Percentiles rank a stretch among this genome's conserved stretches.
phyloP scores from a whole-genome alignment of 2,113 vertebrate species.

The Emydocephalus ijimae region DNA sequence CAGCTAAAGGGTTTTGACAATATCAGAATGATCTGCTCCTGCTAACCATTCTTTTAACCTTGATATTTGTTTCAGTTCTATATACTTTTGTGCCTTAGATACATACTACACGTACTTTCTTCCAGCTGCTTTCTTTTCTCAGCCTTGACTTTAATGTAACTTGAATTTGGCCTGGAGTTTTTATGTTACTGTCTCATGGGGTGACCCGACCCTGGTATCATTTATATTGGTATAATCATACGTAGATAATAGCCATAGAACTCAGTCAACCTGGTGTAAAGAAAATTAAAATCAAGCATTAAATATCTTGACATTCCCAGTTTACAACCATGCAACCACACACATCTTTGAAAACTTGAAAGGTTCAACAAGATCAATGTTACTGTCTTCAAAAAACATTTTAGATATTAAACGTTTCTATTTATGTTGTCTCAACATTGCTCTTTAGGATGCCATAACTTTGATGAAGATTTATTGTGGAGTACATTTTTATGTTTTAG shows the following conservation, averaged over 20 bases:
- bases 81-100: not conserved
- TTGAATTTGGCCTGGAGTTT: conserved; percentile 12
- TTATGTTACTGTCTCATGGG: conserved; percentile 26
- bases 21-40: not conserved
- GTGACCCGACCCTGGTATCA: not conserved
- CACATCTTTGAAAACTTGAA: not conserved
- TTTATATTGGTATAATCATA: conserved; percentile 11
- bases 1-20: not conserved
- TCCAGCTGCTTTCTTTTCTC: conserved; percentile 4
- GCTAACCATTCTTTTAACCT: not conserved
- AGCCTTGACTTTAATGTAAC: not conserved
- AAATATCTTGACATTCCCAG: not conserved
- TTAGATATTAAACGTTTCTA: not conserved
- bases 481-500: not conserved
- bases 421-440: not conserved
- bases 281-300: conserved; percentile 12
- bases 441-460: not conserved
- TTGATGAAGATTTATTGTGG: not conserved
- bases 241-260: conserved; percentile 11
- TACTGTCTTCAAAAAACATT: conserved; percentile 10
- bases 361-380: conserved; percentile 5
- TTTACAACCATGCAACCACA: conserved; percentile 7
- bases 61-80: not conserved
- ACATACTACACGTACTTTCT: not conserved
- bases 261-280: conserved; percentile 21